A percentile compares a stretch with the other conserved stretches of the same genome.
Evolutionary conservation across 2,113 vertebrate genomes (phyloP).

Genomic region (Rhinolophus ferrumequinum): DNA sequence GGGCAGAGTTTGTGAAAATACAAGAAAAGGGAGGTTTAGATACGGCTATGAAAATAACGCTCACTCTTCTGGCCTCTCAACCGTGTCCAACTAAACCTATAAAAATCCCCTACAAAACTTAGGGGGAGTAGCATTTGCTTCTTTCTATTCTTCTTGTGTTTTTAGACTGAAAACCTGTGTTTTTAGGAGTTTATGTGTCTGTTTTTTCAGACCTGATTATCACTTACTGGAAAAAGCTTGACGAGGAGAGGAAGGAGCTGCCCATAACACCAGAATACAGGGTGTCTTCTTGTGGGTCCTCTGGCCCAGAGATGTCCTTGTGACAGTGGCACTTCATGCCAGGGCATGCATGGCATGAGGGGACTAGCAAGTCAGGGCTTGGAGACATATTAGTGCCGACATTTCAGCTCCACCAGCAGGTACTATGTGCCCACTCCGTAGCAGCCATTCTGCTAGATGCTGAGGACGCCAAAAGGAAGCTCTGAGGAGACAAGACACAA

Average conservation of each 20-base stretch:
- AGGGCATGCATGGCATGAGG: neutral
- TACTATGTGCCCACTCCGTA: neutral
- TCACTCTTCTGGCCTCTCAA: accelerated
- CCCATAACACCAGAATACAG: neutral
- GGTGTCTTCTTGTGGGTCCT: neutral
- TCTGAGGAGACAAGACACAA: neutral
- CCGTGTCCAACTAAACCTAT: neutral
- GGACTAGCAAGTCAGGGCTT: neutral
- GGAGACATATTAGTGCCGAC: neutral
- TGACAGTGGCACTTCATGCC: no score
- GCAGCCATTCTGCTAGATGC: neutral
- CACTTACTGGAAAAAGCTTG: neutral
- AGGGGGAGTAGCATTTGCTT: neutral
- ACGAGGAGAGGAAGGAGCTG: neutral
- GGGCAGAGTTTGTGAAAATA: neutral
- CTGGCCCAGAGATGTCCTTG: neutral
- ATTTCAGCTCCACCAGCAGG: neutral
- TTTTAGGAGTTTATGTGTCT: neutral
- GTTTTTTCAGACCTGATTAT: neutral
- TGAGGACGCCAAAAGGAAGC: neutral
- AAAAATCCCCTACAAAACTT: neutral
- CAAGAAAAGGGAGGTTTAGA: neutral
- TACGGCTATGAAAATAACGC: neutral
- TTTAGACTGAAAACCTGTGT: neutral
- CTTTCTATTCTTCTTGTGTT: neutral